Evolutionary conservation across 2,888 invertebrate genomes (phyloP), one percentile per base, ranked within the genome.

Genomic region (Tetrapedia diversipes): DNA sequence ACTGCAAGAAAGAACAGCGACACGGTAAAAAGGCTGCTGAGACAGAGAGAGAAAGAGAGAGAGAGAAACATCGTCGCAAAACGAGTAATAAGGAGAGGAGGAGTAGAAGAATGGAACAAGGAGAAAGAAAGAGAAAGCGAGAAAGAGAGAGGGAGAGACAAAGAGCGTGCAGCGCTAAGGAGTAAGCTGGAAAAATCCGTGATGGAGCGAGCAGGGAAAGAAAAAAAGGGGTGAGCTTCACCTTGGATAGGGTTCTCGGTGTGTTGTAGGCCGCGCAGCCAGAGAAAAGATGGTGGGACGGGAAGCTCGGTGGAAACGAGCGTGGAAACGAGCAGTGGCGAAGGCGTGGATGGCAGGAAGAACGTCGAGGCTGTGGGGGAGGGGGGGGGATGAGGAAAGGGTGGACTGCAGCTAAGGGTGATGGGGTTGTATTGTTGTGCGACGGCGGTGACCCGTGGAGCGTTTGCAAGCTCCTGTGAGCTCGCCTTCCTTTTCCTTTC

Each of bases 371-470:
- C 19, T 19, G 53, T 11, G 56, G 56, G 41, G 45, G 16, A 27
- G 56, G 49, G 41, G 34, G 22, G 63, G 41, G 59, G n/a, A n/a
- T n/a, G n/a, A n/a, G n/a, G 49, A 32, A 41, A 39, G 54, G 64
- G 24, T 47, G 47, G 66, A 68, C 64, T 74, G 70, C 64, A 64
- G 57, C 82, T 79, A 81, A 84, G 78, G 81, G 81, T 60, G 72
- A 79, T 69, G 80, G 60, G 80, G 86, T 86, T 86, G 88, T 86
- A 89, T 88, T 89, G 89, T 89, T 87, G 87, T 83, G 82, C 81
- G 85, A 87, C 84, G 87, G 80, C 86, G 83, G 87, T 89, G 89
- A 89, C 88, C 88, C 87, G 85, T 86, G 83, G 86, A 87, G 79
- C 87, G 84, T 85, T 88, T 82, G 81, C 84, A 75, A 86, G 82